Conservation (phyloP, 2,797 vertebrate species). For the Gobionotothen gibberifrons region DNA sequence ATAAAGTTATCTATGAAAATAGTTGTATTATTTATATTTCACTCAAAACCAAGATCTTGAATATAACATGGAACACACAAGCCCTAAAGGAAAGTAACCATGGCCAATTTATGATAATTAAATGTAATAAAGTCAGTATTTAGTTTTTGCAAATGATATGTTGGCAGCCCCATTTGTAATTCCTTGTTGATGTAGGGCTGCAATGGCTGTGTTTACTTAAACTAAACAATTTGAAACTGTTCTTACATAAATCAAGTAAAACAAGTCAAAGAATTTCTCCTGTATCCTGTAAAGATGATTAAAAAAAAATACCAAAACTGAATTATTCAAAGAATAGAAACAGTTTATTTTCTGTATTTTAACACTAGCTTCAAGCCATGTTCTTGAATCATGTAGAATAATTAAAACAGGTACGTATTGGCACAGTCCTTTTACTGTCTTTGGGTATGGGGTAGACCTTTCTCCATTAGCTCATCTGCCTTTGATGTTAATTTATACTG, state of each 20-base stretch:
- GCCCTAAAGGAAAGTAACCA: neutral
- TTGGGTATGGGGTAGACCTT: slow-evolving; percentile 35
- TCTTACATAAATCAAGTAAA: slow-evolving; percentile 3
- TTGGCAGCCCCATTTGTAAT: neutral
- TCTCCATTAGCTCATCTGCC: slow-evolving; percentile 60
- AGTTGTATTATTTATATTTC: slow-evolving; percentile 7
- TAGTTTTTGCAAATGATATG: slow-evolving; percentile 1
- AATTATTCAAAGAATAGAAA: slow-evolving; percentile 44
- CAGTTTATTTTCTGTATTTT: slow-evolving; percentile 32
- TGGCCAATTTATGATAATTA: slow-evolving; percentile 31
- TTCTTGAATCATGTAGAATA: slow-evolving; percentile 38
- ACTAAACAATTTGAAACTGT: neutral
- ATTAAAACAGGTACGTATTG: slow-evolving; percentile 47
- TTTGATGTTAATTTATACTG: slow-evolving; percentile 78
- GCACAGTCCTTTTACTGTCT: slow-evolving; percentile 41
- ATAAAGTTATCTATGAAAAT: neutral
- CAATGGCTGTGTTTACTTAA: neutral
- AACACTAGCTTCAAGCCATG: slow-evolving; percentile 33
- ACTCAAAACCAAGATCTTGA: slow-evolving; percentile 1
- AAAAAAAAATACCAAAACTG: slow-evolving; percentile 8
- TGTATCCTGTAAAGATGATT: slow-evolving; percentile 7
- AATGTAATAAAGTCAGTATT: neutral
- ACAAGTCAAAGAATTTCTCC: neutral
- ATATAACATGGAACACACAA: slow-evolving; percentile 25
- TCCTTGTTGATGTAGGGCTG: neutral